These are phyloP conservation scores for Callyntrura guangdongensis DNA, from an alignment of 2,888 invertebrate genomes.

Conservation along the genomic window DNA sequence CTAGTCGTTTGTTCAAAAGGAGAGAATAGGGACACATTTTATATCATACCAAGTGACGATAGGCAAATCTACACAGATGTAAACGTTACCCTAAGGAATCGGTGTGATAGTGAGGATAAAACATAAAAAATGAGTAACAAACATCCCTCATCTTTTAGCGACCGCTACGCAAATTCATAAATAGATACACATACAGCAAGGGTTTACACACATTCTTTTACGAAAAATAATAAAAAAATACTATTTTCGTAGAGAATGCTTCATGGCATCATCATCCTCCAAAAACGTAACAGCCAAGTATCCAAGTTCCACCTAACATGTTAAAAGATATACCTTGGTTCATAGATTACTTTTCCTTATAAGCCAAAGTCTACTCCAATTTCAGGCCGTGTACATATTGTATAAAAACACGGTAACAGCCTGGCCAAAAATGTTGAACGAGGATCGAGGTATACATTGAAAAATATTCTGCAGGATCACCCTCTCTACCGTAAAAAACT, in stretches of 20 bases:
- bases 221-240: constrained; percentile 31
- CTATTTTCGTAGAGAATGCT: not conserved
- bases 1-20: too few species aligned
- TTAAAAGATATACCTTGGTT: not conserved
- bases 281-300: not conserved
- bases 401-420: too few species aligned
- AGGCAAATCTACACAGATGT: constrained; percentile 10
- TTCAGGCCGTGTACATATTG: too few species aligned
- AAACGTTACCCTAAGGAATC: constrained; percentile 72
- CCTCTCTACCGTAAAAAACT: too few species aligned
- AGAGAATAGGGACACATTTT: constrained; percentile 47
- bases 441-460: too few species aligned
- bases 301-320: not conserved
- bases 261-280: not conserved
- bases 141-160: constrained; percentile 10
- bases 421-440: too few species aligned
- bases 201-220: constrained; percentile 16
- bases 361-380: not conserved
- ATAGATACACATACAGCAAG: constrained; percentile 22
- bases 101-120: too few species aligned
- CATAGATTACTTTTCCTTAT: too few species aligned
- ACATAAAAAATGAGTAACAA: constrained; percentile 30
- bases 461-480: too few species aligned
- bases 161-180: not conserved
- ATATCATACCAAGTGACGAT: not conserved